Conservation (phyloP, 2,797 vertebrate genomes). For the Phylloscopus collybita region DNA sequence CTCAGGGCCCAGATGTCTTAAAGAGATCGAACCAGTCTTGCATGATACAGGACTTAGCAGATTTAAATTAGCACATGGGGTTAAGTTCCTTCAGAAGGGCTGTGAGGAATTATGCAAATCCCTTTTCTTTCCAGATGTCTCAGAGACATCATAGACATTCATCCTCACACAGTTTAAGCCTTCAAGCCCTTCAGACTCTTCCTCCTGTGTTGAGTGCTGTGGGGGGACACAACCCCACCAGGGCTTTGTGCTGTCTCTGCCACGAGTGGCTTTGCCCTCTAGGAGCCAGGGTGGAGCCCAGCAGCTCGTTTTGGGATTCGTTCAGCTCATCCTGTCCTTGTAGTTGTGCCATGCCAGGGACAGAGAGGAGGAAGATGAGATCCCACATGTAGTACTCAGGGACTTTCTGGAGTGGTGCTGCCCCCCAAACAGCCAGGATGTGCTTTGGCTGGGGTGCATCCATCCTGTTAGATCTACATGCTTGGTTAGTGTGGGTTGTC, state of each 20-base stretch:
- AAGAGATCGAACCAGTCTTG: background rate
- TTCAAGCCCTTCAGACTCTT: background rate
- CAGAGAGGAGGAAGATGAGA: background rate
- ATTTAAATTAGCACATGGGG: background rate
- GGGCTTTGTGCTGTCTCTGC: background rate
- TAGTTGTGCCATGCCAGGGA: background rate
- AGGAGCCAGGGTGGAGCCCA: background rate
- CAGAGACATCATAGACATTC: background rate
- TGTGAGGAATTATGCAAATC: background rate
- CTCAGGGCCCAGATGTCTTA: background rate
- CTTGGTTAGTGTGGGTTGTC: background rate
- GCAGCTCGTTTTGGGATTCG: background rate
- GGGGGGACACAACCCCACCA: background rate
- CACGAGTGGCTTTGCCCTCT: background rate
- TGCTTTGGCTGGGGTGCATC: background rate
- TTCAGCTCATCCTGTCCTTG: background rate
- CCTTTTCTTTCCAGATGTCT: background rate
- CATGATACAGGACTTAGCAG: background rate
- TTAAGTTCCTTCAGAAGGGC: background rate
- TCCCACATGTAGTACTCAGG: background rate
- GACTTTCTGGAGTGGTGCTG: background rate
- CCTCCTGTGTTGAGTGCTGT: background rate
- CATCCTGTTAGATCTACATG: background rate
- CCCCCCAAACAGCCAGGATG: background rate
- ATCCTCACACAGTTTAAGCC: background rate